Base-by-base conservation (phyloP, 2,113 vertebrate genomes). In the Notothenia rossii region DNA sequence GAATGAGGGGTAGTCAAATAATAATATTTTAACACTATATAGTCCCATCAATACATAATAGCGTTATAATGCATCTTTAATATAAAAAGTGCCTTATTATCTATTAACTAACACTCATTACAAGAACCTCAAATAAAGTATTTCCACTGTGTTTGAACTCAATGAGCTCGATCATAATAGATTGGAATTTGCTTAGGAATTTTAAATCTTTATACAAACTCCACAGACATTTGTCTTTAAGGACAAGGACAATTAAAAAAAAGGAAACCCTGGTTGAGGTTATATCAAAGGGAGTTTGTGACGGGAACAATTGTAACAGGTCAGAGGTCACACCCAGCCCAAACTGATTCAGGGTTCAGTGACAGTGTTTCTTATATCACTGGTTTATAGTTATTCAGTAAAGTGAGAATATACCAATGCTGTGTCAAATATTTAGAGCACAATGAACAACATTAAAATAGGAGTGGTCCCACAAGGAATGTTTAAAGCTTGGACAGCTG, bases 401-500 rank as follows among this genome's bases (percentile, higher is more conserved):
- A 25, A 62, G 10, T 18, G n/a, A n/a, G 5, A 55, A 5, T 10
- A 10, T 22, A 54, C 20, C 53, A 43, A 18, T 11, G 43, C 4
- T 25, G 56, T 68, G 13, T 61, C 54, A 10, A 65, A 46, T 33
- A 36, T 48, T 22, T 56, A 56, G 14, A 63, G 49, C 2, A 58
- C 58, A 54, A 36, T 58, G 25, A 69, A 58, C 10, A 69, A 79
- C 14, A 59, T 40, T 40, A 51, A 58, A n/a, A n/a, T 65, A 51
- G 60, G 15, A 58, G 14, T 60, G 54, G 65, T 84, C 56, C 56
- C 20, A 22, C 36, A 25, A 43, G 77, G 73, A 81, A 89, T 89
- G 67, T 81, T 72, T 81, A 85, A 85, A 85, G 76, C 75, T 79
- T 20, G 18, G 33, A 51, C 67, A 72, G 70, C 58, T 66, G 60